These are phyloP conservation scores for Argyra leucocephala DNA, from an alignment of 2,888 invertebrate species.

Conservation along the genomic window DNA sequence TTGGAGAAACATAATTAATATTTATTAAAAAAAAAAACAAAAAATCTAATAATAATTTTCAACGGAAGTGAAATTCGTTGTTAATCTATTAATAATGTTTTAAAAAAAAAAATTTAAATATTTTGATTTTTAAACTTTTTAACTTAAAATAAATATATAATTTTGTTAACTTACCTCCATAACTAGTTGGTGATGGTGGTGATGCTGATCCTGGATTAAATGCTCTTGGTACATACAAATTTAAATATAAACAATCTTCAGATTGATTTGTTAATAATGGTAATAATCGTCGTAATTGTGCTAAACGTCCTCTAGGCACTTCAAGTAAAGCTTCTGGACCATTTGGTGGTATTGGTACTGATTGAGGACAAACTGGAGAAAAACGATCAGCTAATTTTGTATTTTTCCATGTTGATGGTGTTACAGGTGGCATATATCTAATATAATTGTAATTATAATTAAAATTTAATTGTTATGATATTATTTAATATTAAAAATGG, in stretches of 20 bases:
- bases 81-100: no score
- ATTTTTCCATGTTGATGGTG: slow-evolving; percentile 78
- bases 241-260: slow-evolving; percentile 96
- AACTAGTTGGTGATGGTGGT: slow-evolving; percentile 13
- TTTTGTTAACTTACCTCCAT: slow-evolving; percentile 17
- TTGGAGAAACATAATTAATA: no score
- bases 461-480: no score
- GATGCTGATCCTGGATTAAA: slow-evolving; percentile 40
- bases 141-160: no score
- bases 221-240: slow-evolving; percentile 79
- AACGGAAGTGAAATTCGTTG: no score
- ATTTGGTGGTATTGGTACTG: slow-evolving; percentile 53
- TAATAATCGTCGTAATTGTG: slow-evolving; percentile 72
- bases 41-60: no score
- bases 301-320: slow-evolving; percentile 74
- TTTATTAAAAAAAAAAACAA: no score
- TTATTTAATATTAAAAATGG: background rate
- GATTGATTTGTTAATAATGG: slow-evolving; percentile 84
- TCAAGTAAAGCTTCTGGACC: slow-evolving; percentile 50
- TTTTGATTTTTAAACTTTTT: no score
- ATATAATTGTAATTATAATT: no score
- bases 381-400: slow-evolving; percentile 70
- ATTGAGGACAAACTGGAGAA: slow-evolving; percentile 82
- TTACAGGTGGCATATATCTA: slow-evolving; percentile 90
- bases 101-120: background rate